phyloP scores from a whole-genome alignment of 2,113 vertebrate species.

The Limanda limanda region DNA sequence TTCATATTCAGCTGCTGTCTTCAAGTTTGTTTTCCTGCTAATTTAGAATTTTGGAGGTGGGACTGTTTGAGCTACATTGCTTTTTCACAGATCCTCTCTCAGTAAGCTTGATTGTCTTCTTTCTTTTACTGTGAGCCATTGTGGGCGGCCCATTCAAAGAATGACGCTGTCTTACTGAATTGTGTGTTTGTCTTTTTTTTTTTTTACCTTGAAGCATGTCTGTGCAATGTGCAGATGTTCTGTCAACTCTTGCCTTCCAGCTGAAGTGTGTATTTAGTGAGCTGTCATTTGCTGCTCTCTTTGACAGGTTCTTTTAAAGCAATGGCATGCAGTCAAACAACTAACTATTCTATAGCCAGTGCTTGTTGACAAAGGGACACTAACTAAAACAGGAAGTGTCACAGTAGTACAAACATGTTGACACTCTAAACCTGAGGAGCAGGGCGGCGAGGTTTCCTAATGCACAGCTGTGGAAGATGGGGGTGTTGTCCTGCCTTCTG shows the following conservation, averaged over 20 bases:
- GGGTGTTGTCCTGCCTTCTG: not conserved
- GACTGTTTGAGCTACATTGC: too few species aligned
- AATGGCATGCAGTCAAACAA: not conserved
- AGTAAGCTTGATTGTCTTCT: not conserved
- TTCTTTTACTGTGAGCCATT: not conserved
- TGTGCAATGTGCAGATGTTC: constrained; percentile 1
- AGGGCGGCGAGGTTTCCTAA: not conserved
- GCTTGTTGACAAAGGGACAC: not conserved
- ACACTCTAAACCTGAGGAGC: constrained; percentile 11
- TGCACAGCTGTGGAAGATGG: constrained; percentile 1
- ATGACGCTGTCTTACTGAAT: too few species aligned
- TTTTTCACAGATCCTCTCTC: not conserved
- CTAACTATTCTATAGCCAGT: not conserved
- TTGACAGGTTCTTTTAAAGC: not conserved
- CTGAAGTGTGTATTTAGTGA: not conserved
- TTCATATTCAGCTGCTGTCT: not conserved
- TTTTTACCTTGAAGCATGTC: not conserved
- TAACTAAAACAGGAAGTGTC: not conserved
- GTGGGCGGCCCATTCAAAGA: too few species aligned
- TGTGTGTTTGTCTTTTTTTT: not conserved
- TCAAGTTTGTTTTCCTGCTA: not conserved
- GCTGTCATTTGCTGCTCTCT: not conserved
- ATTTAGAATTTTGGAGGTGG: not conserved
- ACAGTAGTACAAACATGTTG: not conserved
- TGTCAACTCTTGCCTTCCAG: not conserved